A percentile compares a stretch with the other conserved stretches of the same genome.
Conservation (phyloP, 2,888 invertebrate species). For the Scaptomyza reducta region DNA sequence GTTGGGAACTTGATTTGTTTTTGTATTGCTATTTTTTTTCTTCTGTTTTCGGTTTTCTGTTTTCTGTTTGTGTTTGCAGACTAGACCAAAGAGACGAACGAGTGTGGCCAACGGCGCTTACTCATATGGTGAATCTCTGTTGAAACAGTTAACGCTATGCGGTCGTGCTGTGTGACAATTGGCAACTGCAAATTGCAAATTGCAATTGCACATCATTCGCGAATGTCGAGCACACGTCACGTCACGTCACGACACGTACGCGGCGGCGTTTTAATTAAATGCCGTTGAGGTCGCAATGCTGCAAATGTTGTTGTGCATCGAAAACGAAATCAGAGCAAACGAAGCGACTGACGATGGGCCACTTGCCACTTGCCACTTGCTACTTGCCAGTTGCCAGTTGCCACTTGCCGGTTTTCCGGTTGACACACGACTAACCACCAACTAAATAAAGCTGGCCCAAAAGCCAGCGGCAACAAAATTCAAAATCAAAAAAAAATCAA, state of each 20-base stretch:
- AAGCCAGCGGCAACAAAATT: constrained; percentile 44
- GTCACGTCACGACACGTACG: constrained; percentile 43
- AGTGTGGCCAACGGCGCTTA: constrained; percentile 17
- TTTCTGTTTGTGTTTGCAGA: constrained; percentile 10
- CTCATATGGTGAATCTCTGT: constrained; percentile 22
- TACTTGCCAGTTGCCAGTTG: background rate
- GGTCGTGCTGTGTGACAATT: constrained; percentile 34
- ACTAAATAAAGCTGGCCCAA: constrained; percentile 64
- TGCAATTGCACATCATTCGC: constrained; percentile 32
- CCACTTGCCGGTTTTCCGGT: constrained; percentile 79
- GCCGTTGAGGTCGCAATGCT: constrained; percentile 36
- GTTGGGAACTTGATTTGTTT: constrained; percentile 51
- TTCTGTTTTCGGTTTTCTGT: too few species aligned
- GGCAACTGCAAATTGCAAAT: constrained; percentile 34
- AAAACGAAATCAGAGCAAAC: constrained; percentile 45
- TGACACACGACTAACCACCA: constrained; percentile 82
- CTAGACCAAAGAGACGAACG: background rate
- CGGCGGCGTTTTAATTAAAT: constrained; percentile 67
- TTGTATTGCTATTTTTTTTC: constrained; percentile 33
- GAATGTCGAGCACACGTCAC: constrained; percentile 52
- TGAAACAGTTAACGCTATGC: background rate
- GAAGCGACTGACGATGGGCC: constrained; percentile 16
- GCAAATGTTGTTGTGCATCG: constrained; percentile 34
- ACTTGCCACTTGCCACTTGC: constrained; percentile 48
- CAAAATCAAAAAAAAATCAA: constrained; percentile 36